These are phyloP conservation scores for Mesopsocus fuscifrons DNA, from an alignment of 2,888 invertebrate genomes.

Conservation along the genomic window DNA sequence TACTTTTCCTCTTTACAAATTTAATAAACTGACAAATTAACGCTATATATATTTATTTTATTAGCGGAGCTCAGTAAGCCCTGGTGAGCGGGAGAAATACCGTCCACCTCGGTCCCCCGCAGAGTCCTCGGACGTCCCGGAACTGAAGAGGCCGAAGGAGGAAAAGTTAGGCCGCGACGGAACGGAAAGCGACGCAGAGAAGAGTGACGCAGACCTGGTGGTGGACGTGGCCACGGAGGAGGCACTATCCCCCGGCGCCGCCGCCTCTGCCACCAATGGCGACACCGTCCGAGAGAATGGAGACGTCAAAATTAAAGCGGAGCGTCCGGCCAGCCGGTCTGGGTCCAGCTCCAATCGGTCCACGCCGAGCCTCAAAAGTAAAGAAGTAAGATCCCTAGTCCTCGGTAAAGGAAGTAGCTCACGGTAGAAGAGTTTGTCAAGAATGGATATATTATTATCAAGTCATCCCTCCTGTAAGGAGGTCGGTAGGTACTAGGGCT, in stretches of 20 bases:
- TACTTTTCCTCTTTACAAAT: too few species aligned
- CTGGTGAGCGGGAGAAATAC: slow-evolving; percentile 19
- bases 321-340: slow-evolving; percentile 6
- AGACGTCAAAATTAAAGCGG: slow-evolving; percentile 6
- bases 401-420: neutral
- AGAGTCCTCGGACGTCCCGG: slow-evolving; percentile 12
- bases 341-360: slow-evolving; percentile 8
- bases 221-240: slow-evolving; percentile 36
- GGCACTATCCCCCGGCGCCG: slow-evolving; percentile 1
- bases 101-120: slow-evolving; percentile 17
- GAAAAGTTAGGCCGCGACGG: slow-evolving; percentile 18
- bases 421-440: neutral
- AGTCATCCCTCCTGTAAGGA: too few species aligned
- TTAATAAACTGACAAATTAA: too few species aligned
- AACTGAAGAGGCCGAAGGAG: slow-evolving; percentile 18
- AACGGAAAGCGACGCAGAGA: slow-evolving; percentile 31
- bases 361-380: slow-evolving; percentile 4
- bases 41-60: too few species aligned
- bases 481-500: too few species aligned
- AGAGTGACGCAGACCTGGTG: slow-evolving; percentile 37
- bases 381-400: slow-evolving; percentile 5
- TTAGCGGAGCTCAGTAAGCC: slow-evolving; percentile 19
- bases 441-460: neutral
- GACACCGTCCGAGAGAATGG: slow-evolving; percentile 3
- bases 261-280: neutral